Evolutionary conservation across 2,888 invertebrate genomes (phyloP).

Genomic region (Apamea epomidion): DNA sequence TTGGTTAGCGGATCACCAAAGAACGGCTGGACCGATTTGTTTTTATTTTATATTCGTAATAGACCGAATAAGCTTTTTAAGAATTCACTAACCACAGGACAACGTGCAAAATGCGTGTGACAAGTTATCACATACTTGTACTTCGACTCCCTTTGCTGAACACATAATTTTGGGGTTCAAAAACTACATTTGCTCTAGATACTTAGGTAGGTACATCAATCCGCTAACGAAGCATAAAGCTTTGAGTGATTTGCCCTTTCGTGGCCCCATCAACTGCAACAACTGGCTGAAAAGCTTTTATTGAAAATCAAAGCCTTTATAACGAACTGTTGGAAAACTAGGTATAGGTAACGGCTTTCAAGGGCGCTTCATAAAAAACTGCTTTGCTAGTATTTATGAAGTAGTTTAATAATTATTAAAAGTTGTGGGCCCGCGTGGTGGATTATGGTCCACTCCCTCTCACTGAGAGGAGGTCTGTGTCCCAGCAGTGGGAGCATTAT

Average conservation of each 20-base stretch:
- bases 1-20: neutral
- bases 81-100: neutral
- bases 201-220: neutral
- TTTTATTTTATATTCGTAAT: too few relatives aligned
- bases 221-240: neutral
- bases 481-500: too few relatives aligned
- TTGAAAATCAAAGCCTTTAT: neutral
- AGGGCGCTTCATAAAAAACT: neutral
- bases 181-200: too few relatives aligned
- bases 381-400: neutral
- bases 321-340: neutral
- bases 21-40: neutral
- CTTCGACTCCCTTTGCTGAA: neutral
- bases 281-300: neutral
- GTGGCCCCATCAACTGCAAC: neutral
- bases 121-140: neutral
- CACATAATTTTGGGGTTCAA: neutral
- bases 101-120: neutral
- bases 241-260: neutral
- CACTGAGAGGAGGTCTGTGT: too few relatives aligned
- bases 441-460: too few relatives aligned
- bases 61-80: too few relatives aligned
- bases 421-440: neutral
- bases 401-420: constrained; percentile 1
- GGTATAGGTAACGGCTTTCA: neutral